Evolutionary conservation across 1,140 invertebrate species (phyloP), one percentile per base, ranked within the genome.

Genomic region (Armadillidium nasatum): DNA sequence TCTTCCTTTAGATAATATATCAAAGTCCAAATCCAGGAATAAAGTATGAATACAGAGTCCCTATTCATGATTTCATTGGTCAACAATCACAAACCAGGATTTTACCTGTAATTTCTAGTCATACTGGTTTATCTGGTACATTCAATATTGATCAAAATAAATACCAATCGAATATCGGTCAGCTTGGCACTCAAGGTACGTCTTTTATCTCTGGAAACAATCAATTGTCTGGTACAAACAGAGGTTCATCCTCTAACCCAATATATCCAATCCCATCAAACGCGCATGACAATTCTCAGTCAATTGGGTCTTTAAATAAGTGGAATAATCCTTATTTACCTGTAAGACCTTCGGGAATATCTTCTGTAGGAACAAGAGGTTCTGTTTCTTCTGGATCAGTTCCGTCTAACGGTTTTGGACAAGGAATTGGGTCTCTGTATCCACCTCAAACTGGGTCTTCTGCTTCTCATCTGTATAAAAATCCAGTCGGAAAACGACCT

Each of bases 11-110:
- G 92, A 87, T 94, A 68, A 86, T 93, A 60, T 91, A 91, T 82
- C 90, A 92, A 82, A 89, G 92, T 82, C 86, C 88, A 13, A 94
- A 93, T 85, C 90, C 90, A 21, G 93, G 92, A 7, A 92, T 96
- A 79, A 93, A 94, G 84, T 96, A 95, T 85, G 92, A 94, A 85
- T 97, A 94, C 83, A 46, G 79, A 33, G 66, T 80, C 15, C 79
- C 79, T 11, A 70, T 78, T 0, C 74, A 74, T n/a, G 77, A 78
- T 13, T 78, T 73, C 11, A 44, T 69, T 23, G 60, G 71, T 46
- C 60, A 72, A 21, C 43, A 66, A 23, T 33, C 76, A 7, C 50
- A 44, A 0, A 43, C 50, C 13, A 72, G 71, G 22, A 23, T 73
- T 13, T 67, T 22, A 15, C 73, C 72, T 6, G 46, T 69, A 2